A percentile compares a stretch with the other conserved stretches of the same genome.
Evolutionary conservation across 2,797 vertebrate species (phyloP).

Genomic region (Serranus cabrilla): DNA sequence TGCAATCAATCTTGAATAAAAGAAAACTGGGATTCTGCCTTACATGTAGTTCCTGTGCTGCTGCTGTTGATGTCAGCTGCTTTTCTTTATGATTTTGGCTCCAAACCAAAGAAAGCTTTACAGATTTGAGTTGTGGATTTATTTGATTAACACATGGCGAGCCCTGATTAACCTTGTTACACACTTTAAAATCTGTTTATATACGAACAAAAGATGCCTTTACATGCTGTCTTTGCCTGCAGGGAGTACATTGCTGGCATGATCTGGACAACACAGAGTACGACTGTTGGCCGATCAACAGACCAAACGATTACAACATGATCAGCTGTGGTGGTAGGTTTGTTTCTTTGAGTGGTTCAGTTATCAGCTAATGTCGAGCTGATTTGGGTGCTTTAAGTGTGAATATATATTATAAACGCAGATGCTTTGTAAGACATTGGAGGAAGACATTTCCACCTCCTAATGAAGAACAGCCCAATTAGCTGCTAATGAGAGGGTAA

Average conservation of each 20-base stretch:
- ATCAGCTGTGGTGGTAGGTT: conserved; percentile 83
- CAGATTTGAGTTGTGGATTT: conserved; percentile 20
- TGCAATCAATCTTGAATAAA: neutral
- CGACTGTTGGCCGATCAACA: conserved; percentile 85
- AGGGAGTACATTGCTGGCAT: conserved; percentile 82
- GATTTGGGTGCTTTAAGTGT: neutral
- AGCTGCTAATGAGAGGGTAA: too few species aligned
- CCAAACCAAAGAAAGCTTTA: neutral
- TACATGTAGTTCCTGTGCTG: neutral
- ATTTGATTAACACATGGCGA: neutral
- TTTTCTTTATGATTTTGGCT: conserved; percentile 12
- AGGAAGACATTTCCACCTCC: too few species aligned
- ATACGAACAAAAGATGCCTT: conserved; percentile 3
- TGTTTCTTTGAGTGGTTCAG: neutral
- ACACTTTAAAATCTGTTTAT: neutral
- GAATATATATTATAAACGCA: conserved; percentile 1
- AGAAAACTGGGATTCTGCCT: neutral
- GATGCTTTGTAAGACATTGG: too few species aligned
- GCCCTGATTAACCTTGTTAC: neutral
- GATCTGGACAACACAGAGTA: conserved; percentile 86
- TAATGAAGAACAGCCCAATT: too few species aligned
- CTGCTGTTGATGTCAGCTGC: neutral
- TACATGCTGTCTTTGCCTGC: conserved; percentile 19
- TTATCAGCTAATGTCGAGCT: neutral
- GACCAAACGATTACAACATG: conserved; percentile 85